Percentiles rank a stretch among this genome's conserved stretches.
phyloP scores from a whole-genome alignment of 2,113 vertebrate species.

The Halichoeres trimaculatus region DNA sequence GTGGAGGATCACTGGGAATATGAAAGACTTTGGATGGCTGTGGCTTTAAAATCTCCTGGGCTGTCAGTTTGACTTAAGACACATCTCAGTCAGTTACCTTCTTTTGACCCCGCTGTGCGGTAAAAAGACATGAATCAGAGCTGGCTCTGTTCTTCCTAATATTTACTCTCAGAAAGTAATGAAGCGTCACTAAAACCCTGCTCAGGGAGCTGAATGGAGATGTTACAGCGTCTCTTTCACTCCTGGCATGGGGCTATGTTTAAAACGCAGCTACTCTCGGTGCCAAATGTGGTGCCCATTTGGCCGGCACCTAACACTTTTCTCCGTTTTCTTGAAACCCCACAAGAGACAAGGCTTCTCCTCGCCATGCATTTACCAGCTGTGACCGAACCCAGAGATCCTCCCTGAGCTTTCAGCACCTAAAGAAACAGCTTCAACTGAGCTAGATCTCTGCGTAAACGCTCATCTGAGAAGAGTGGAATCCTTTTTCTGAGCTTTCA shows the following conservation, averaged over 20 bases:
- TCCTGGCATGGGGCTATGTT: slow-evolving; percentile 25
- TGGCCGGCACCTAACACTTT: slow-evolving; percentile 27
- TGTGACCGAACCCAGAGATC: slow-evolving; percentile 48
- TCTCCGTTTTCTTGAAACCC: slow-evolving; percentile 14
- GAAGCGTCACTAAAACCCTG: slow-evolving; percentile 48
- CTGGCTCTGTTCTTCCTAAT: slow-evolving; percentile 31
- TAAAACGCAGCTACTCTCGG: slow-evolving; percentile 21
- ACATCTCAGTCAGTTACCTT: slow-evolving; percentile 14
- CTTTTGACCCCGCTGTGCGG: slow-evolving; percentile 36
- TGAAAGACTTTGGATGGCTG: slow-evolving; percentile 21
- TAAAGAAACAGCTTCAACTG: slow-evolving; percentile 30
- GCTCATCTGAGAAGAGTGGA: slow-evolving; percentile 10
- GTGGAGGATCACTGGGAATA: slow-evolving; percentile 40
- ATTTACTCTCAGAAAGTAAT: slow-evolving; percentile 52
- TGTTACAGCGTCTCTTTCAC: slow-evolving; percentile 33
- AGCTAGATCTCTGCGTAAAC: slow-evolving; percentile 10
- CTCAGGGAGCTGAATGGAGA: slow-evolving; percentile 39
- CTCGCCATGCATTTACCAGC: slow-evolving; percentile 70
- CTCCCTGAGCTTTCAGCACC: neutral
- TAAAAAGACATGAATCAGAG: slow-evolving; percentile 31
- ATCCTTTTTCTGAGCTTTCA: slow-evolving; percentile 34
- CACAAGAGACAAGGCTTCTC: slow-evolving; percentile 64
- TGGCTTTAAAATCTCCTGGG: slow-evolving; percentile 29
- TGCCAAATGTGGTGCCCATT: slow-evolving; percentile 62
- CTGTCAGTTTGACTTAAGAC: slow-evolving; percentile 47